These are phyloP conservation scores for Epizoanthus stellaris DNA, from an alignment of 92 coral and sea anemone species.

Conservation along the genomic window DNA sequence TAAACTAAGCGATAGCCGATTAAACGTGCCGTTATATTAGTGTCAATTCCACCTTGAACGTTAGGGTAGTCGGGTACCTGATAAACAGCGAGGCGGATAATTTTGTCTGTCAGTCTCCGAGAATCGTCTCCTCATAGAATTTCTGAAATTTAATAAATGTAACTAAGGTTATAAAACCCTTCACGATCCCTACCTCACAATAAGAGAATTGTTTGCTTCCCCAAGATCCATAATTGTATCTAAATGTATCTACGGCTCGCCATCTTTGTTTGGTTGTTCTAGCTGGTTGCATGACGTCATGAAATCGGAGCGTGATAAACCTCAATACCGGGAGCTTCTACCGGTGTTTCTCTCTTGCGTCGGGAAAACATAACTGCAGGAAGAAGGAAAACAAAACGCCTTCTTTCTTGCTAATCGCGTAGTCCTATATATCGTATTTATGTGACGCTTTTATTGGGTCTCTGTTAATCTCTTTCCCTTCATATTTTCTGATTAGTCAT, in stretches of 20 bases:
- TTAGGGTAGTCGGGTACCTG: conserved; percentile 21
- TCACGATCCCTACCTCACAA: conserved; percentile 10
- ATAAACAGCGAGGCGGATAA: conserved; percentile 1
- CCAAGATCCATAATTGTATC: conserved; percentile 9
- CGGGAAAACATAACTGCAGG: too few relatives aligned
- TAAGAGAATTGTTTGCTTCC: not conserved
- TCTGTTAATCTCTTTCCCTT: too few relatives aligned
- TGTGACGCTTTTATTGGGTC: too few relatives aligned
- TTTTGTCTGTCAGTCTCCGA: not conserved
- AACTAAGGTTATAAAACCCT: not conserved
- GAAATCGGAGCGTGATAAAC: conserved; percentile 17
- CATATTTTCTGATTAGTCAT: too few relatives aligned
- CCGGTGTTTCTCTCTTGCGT: conserved; percentile 18
- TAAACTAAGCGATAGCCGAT: not conserved
- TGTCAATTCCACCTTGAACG: not conserved
- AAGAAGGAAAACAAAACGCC: too few relatives aligned
- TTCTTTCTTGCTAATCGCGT: too few relatives aligned
- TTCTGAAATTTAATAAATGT: not conserved
- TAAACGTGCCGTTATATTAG: not conserved
- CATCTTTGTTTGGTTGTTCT: conserved; percentile 19
- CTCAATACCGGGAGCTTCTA: not conserved
- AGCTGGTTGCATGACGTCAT: conserved; percentile 36
- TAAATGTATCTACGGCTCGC: conserved; percentile 1
- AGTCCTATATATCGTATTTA: too few relatives aligned
- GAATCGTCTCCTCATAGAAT: not conserved